These are phyloP conservation scores for Delichon dasypus DNA, from an alignment of 2,797 vertebrate genomes.

Conservation along the genomic window DNA sequence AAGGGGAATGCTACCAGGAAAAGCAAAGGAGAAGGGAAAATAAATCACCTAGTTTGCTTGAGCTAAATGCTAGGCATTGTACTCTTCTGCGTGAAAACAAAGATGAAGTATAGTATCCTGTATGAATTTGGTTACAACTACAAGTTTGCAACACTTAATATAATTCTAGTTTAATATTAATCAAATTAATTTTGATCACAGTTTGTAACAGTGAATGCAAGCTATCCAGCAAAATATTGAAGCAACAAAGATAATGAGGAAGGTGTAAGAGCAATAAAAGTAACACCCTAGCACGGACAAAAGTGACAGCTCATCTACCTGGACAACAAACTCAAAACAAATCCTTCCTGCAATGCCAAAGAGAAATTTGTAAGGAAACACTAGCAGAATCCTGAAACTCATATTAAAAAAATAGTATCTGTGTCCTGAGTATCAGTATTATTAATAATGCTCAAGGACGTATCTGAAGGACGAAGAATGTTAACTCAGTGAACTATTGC, in stretches of 20 bases:
- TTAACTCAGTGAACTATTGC: not conserved
- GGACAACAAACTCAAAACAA: not conserved
- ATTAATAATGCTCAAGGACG: conserved; percentile 12
- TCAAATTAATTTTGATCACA: conserved; percentile 7
- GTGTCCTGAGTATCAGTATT: conserved; percentile 29
- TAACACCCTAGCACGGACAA: not conserved
- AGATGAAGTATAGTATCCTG: not conserved
- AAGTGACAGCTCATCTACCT: not conserved
- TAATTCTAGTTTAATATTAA: conserved; percentile 42
- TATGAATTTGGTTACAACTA: conserved; percentile 22
- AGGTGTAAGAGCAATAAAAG: not conserved
- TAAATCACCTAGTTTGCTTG: not conserved
- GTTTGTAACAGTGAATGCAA: not conserved
- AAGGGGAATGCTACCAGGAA: conserved; percentile 2
- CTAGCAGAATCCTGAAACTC: not conserved
- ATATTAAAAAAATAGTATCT: not conserved
- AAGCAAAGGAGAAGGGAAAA: conserved; percentile 22
- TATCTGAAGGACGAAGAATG: conserved; percentile 17
- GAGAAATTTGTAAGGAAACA: conserved; percentile 31
- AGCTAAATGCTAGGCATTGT: not conserved
- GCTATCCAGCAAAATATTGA: not conserved
- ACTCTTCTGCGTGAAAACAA: not conserved
- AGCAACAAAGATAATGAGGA: not conserved
- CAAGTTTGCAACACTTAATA: conserved; percentile 22
- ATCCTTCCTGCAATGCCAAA: conserved; percentile 6